Evolutionary conservation across 2,113 vertebrate species (phyloP), one percentile per base, ranked within the genome.

Genomic region (Callospermophilus lateralis): DNA sequence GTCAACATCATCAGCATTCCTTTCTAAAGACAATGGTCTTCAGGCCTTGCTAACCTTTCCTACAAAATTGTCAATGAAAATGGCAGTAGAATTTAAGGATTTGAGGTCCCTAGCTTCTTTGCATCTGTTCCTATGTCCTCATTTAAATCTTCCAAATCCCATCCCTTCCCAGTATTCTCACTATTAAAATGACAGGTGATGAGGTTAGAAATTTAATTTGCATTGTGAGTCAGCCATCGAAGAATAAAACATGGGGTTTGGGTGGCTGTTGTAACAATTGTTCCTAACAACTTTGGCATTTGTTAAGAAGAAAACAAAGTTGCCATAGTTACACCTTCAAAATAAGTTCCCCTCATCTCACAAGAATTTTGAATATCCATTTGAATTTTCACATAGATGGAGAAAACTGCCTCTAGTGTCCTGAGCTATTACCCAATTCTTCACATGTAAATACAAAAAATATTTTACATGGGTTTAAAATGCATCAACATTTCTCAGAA

Each of bases 401-500:
- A 83, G 61, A 73, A 78, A 91, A 1, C 22, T 85, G 16, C 55
- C 93, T 2, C 45, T 39, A 68, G 22, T 76, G 34, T 58, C 73
- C 34, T 16, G 26, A 83, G 53, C 24, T 42, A 86, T 45, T 55
- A 63, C 67, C 76, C 51, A 80, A 65, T 34, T 53, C 22, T 86
- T 76, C 55, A 42, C 15, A 15, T 67, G 15, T 68, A 95, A 90
- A 84, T 65, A 63, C 11, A 77, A 90, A 39, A 22, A 28, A 76
- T 67, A 63, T 32, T 90, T 78, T 55, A 90, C 22, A n/a, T 0
- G 3, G 17, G 39, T 65, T 86, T 67, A 84, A 94, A 72, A 89
- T 28, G 34, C 34, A 74, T 53, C 42, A 61, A 73, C 32, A 77
- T 78, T 83, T 92, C 72, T 6, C 53, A 90, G 37, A 95, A 89